These are phyloP conservation scores for Anhinga rufa DNA, from an alignment of 2,113 vertebrate genomes.

Conservation along the genomic window DNA sequence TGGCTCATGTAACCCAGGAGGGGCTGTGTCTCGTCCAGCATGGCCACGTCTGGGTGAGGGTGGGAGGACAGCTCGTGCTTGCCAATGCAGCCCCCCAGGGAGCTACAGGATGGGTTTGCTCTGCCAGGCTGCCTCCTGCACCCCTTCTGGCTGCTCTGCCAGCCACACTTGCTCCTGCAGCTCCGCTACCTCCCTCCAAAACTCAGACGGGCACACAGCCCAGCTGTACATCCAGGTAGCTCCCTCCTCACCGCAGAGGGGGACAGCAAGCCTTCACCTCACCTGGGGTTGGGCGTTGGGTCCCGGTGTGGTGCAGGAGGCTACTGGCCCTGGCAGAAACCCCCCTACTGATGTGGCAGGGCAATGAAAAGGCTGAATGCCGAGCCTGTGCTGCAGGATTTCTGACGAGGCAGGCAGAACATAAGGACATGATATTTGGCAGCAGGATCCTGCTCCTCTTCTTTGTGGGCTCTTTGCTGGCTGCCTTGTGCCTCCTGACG, in stretches of 20 bases:
- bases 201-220: rapidly evolving
- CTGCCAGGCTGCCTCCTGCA: neutral
- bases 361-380: neutral
- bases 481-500: neutral
- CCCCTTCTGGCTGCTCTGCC: neutral
- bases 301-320: neutral
- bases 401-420: neutral
- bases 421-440: neutral
- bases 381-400: neutral
- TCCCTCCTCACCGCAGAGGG: neutral
- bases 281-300: rapidly evolving
- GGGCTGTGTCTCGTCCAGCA: neutral
- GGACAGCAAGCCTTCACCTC: neutral
- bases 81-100: rapidly evolving
- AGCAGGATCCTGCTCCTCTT: neutral
- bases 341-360: neutral
- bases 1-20: neutral
- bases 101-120: neutral
- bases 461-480: constrained; percentile 10
- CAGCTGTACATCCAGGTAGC: neutral
- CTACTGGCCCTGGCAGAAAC: neutral
- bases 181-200: neutral
- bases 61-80: neutral
- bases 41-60: neutral
- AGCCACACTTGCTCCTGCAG: neutral